Evolutionary conservation across 2,797 vertebrate genomes (phyloP).

Genomic region (Avahi laniger): DNA sequence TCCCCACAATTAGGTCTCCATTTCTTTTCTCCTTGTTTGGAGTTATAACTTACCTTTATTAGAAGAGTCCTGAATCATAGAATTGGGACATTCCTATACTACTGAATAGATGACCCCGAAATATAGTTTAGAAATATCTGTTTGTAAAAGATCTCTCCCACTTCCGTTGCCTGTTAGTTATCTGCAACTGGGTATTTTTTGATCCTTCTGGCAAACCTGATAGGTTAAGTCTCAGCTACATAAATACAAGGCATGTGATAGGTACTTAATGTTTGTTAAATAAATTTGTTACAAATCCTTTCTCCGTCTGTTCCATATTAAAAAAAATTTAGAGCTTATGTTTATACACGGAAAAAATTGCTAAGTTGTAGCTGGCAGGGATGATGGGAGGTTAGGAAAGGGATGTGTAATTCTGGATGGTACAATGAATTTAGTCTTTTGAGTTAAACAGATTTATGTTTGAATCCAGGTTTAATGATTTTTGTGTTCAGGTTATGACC

Average conservation of each 20-base stretch:
- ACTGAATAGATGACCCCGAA: neutral
- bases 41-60: neutral
- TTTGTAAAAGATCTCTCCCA: neutral
- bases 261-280: slow-evolving; percentile 38
- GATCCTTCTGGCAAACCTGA: slow-evolving; percentile 19
- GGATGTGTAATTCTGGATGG: neutral
- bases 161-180: neutral
- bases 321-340: neutral
- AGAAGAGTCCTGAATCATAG: slow-evolving; percentile 7
- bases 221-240: slow-evolving; percentile 37
- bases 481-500: slow-evolving; percentile 35
- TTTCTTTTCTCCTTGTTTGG: slow-evolving; percentile 29
- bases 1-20: neutral
- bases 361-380: neutral
- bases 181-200: slow-evolving; percentile 39
- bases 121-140: slow-evolving; percentile 11
- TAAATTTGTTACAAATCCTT: slow-evolving; percentile 37
- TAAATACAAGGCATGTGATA: slow-evolving; percentile 11
- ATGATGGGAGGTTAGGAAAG: neutral
- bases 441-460: slow-evolving; percentile 33
- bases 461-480: slow-evolving; percentile 29
- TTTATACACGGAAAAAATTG: neutral
- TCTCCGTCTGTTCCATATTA: neutral
- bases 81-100: neutral
- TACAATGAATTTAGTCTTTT: neutral